Base-by-base conservation (phyloP, 1,140 invertebrate species). In the Oncopeltus fasciatus region DNA sequence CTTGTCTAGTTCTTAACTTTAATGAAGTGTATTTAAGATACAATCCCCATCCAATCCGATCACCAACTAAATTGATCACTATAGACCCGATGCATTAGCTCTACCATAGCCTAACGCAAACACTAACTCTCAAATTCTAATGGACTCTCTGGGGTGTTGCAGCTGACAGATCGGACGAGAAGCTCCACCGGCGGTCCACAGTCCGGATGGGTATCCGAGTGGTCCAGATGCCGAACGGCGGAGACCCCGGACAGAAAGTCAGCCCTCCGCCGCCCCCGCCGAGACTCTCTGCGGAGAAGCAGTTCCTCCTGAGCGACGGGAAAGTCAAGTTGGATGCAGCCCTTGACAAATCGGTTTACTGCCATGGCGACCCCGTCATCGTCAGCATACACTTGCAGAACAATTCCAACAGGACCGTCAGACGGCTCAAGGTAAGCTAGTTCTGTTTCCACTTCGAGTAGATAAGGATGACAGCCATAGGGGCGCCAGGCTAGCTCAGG, bases 391-490 rank as follows among this genome's bases (percentile, higher is more conserved):
- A 85, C 63, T 82, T 99, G 56, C 83, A 83, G 65, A 99, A 99
- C 74, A 92, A 93, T 68, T 96, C 92, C 68, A 91, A 86, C 70
- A 96, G 95, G 76, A 94, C 90, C 63, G 89, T 98, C 8, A 86
- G 92, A 70, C 87, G 92, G 75, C 87, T 99, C 64, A 91, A 84
- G 80, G 85, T 87, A 53, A 26, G 18, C 24, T 46, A 1, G 4
- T 18, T 2, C 43, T 16, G 14, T 44, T n/a, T n/a, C n/a, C n/a
- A n/a, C n/a, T n/a, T n/a, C n/a, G n/a, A n/a, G n/a, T n/a, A n/a
- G n/a, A n/a, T n/a, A n/a, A n/a, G n/a, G n/a, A n/a, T n/a, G n/a
- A n/a, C n/a, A n/a, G n/a, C n/a, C n/a, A n/a, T n/a, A n/a, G n/a
- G n/a, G n/a, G n/a, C n/a, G n/a, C n/a, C n/a, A n/a, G n/a, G n/a